Conservation (phyloP, 2,797 vertebrate species). For the Sebastes taczanowskii region DNA sequence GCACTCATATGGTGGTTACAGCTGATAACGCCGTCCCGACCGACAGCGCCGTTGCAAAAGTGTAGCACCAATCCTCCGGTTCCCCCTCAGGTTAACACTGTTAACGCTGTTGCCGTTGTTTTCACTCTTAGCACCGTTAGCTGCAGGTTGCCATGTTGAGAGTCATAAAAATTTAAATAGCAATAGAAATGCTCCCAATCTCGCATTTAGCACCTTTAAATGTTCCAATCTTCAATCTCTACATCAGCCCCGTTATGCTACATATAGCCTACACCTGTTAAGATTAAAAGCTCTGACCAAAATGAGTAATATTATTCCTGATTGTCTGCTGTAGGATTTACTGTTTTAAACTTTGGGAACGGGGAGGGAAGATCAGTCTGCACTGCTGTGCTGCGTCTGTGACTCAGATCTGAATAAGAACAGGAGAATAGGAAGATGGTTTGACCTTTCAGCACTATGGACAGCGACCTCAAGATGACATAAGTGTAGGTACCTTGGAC, state of each 20-base stretch:
- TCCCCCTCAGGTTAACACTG: too few relatives aligned
- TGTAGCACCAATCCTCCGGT: too few relatives aligned
- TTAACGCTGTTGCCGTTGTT: too few relatives aligned
- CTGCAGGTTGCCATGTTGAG: too few relatives aligned
- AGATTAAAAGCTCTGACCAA: background rate
- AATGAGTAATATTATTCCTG: background rate
- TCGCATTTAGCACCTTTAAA: too few relatives aligned
- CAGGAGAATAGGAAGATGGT: background rate
- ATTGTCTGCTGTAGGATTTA: background rate
- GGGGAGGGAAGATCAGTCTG: background rate
- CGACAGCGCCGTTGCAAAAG: too few relatives aligned
- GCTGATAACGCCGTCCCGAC: too few relatives aligned
- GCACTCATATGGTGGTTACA: too few relatives aligned
- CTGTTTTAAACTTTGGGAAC: background rate
- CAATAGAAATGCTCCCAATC: too few relatives aligned
- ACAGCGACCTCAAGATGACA: constrained; percentile 7
- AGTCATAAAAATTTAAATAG: too few relatives aligned
- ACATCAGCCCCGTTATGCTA: background rate
- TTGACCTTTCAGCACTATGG: constrained; percentile 18
- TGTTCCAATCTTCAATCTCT: background rate
- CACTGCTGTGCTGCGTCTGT: background rate
- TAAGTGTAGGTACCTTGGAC: background rate
- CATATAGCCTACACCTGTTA: background rate
- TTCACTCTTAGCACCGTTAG: too few relatives aligned
- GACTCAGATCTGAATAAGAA: background rate